These are phyloP conservation scores for Philonicus albiceps DNA, from an alignment of 2,888 invertebrate genomes.

Conservation along the genomic window DNA sequence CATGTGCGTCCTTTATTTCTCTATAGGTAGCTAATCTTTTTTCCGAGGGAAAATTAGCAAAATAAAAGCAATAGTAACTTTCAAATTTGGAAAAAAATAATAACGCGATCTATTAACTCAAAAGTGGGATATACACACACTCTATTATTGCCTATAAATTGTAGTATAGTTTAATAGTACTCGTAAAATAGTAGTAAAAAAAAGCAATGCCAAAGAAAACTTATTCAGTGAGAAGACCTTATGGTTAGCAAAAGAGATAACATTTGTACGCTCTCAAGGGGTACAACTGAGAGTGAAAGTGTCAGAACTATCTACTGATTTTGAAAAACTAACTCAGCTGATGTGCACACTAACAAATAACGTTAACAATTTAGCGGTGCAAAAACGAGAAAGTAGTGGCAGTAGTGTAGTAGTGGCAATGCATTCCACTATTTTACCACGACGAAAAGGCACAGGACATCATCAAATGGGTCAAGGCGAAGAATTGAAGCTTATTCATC, in stretches of 20 bases:
- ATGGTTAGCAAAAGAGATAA: not conserved
- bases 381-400: not conserved
- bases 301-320: not conserved
- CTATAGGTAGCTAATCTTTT: too few species aligned
- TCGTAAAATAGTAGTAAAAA: too few species aligned
- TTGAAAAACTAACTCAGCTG: not conserved
- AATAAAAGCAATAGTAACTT: too few species aligned
- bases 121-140: not conserved
- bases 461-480: constrained; percentile 38
- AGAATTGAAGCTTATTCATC: constrained; percentile 38
- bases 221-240: not conserved
- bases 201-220: not conserved
- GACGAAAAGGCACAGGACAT: constrained; percentile 37
- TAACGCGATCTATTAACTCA: not conserved
- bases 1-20: too few species aligned
- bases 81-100: too few species aligned
- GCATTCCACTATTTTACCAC: constrained; percentile 41
- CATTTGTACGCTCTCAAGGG: not conserved
- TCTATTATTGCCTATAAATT: not conserved
- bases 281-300: not conserved
- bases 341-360: not conserved
- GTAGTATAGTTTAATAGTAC: not conserved
- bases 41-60: too few species aligned
- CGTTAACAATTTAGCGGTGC: not conserved
- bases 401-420: too few species aligned